Percentiles rank a stretch among this genome's conserved stretches.
These are phyloP conservation scores for Macrotus californicus DNA, from an alignment of 2,113 vertebrate species.

Conservation along the genomic window DNA sequence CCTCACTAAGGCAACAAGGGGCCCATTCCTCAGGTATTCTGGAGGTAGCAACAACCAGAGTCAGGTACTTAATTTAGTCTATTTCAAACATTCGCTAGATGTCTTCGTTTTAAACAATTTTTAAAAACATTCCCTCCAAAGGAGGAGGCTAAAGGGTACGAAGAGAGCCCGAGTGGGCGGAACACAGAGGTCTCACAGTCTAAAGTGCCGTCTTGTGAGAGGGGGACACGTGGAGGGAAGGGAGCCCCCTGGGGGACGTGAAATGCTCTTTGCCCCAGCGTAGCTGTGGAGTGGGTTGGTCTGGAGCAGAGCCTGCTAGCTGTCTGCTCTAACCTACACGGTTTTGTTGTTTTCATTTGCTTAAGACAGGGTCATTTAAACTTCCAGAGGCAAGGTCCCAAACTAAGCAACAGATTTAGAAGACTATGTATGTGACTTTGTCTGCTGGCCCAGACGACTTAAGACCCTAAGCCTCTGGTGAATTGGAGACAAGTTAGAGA, in stretches of 20 bases:
- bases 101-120: background rate
- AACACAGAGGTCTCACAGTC: background rate
- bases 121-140: background rate
- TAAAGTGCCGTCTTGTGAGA: fast-evolving
- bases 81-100: background rate
- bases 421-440: background rate
- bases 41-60: background rate
- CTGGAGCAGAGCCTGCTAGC: background rate
- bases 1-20: background rate
- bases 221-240: background rate
- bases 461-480: background rate
- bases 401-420: background rate
- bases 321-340: background rate
- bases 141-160: background rate
- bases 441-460: background rate
- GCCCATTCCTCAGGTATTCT: background rate
- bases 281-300: background rate
- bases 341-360: background rate
- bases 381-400: background rate
- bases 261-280: background rate
- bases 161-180: background rate
- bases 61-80: background rate
- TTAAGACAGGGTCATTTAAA: background rate
- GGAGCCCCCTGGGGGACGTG: fast-evolving
- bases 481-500: background rate